Percentiles rank a stretch among this genome's conserved stretches.
phyloP scores from a whole-genome alignment of 2,797 vertebrate species.

The Urocyon cinereoargenteus region DNA sequence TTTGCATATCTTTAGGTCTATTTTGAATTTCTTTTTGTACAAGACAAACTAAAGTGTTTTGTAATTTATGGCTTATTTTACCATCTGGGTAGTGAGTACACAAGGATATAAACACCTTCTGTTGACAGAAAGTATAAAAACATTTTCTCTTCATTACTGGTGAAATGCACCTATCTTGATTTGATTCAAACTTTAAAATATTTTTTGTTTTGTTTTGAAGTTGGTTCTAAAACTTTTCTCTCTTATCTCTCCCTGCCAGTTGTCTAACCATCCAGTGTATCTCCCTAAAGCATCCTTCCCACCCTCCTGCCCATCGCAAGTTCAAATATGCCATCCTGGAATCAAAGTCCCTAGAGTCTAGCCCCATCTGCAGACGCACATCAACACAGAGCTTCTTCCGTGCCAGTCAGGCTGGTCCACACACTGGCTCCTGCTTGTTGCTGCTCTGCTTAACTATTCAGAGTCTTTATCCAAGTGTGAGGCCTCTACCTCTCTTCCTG shows the following conservation, averaged over 20 bases:
- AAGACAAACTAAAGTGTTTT: background rate
- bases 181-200: background rate
- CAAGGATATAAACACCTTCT: slow-evolving; percentile 49
- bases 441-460: background rate
- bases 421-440: background rate
- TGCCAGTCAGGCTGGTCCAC: rapidly evolving
- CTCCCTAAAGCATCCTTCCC: background rate
- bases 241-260: background rate
- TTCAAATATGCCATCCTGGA: background rate
- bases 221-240: background rate
- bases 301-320: no score
- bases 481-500: background rate
- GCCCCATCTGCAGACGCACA: background rate
- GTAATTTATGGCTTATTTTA: slow-evolving; percentile 45
- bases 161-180: background rate
- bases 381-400: background rate
- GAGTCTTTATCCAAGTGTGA: background rate
- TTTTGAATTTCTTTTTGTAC: slow-evolving; percentile 53
- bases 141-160: background rate
- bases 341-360: rapidly evolving
- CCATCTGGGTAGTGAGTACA: slow-evolving; percentile 18
- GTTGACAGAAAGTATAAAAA: slow-evolving; percentile 36
- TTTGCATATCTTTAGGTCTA: background rate
- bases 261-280: rapidly evolving
- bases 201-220: background rate